Evolutionary conservation across 2,888 invertebrate genomes (phyloP), one percentile per base, ranked within the genome.

Genomic region (Oligia strigilis): DNA sequence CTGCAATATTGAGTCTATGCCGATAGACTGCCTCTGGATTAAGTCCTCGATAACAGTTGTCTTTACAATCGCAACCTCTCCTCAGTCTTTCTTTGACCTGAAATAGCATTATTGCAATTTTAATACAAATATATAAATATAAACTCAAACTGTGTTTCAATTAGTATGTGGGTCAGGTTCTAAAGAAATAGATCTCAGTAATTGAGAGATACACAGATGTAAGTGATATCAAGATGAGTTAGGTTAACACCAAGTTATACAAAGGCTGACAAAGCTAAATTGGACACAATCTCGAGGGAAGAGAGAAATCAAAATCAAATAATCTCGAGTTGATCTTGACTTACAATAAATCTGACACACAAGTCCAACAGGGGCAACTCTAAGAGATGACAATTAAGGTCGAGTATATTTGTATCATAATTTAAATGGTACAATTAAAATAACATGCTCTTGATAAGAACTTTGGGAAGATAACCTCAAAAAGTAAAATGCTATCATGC

Each of bases 11-110:
- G 62, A 98, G 95, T 87, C 98, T 96, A 93, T 98, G 98, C 72
- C 98, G 97, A 92, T 98, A 98, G 1, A 98, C 98, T 89, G 97
- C 98, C 90, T 98, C 98, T 0, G 98, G 97, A 92, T 98, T 98
- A 52, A 98, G 95, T n/a, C 98, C 98, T 77, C 98, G 97, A 91
- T 98, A 98, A 92, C 98, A 98, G 90, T 98, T 98, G 90, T 98
- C 98, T 92, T 98, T 98, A 92, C 98, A 98, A 90, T 98, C 98
- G 91, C 98, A 98, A 72, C 98, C 98, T 90, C 98, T 96, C 88
- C 97, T 97, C 91, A 98, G 97, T 81, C 98, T 97, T 90, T 98
- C 97, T 92, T 97, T 97, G 5, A 98, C 98, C 97, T 98, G 97
- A 80, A 97, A 96, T 66, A 65, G 49, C 14, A 81, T 70, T 58